Conservation (phyloP, 2,797 vertebrate species). For the Danio aesculapii region DNA sequence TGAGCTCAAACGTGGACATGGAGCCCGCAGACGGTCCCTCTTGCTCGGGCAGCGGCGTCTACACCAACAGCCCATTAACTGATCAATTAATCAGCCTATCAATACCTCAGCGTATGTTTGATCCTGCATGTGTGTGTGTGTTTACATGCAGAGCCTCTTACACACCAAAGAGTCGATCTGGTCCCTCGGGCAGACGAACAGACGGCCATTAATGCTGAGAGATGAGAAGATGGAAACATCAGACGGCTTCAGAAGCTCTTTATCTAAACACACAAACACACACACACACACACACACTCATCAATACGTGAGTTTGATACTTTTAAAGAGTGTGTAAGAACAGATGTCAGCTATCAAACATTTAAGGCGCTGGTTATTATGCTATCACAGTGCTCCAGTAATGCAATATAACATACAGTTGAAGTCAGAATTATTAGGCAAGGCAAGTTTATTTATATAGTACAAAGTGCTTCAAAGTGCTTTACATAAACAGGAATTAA, state of each 20-base stretch:
- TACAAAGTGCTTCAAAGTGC: too few species aligned
- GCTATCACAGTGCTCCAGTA: too few species aligned
- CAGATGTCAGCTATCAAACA: background rate
- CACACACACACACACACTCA: constrained; percentile 32
- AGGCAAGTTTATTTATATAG: too few species aligned
- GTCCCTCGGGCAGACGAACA: constrained; percentile 92
- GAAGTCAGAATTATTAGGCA: too few species aligned
- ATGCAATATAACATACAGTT: too few species aligned
- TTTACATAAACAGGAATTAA: too few species aligned
- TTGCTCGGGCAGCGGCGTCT: constrained; percentile 93
- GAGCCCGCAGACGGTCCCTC: constrained; percentile 91
- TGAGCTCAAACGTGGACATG: constrained; percentile 90
- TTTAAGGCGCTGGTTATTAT: background rate
- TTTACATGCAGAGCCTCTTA: constrained; percentile 53
- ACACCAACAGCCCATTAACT: background rate
- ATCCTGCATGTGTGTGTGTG: constrained; percentile 10
- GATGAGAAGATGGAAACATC: constrained; percentile 96
- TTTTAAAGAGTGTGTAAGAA: background rate
- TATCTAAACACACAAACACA: constrained; percentile 80
- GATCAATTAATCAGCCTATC: background rate
- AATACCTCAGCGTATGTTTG: background rate
- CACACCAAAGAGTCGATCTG: constrained; percentile 94
- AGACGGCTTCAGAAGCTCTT: constrained; percentile 90
- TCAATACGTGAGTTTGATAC: background rate
- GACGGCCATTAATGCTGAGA: constrained; percentile 91